phyloP scores from a whole-genome alignment of 2,113 vertebrate species.

The Gobiocypris rarus region DNA sequence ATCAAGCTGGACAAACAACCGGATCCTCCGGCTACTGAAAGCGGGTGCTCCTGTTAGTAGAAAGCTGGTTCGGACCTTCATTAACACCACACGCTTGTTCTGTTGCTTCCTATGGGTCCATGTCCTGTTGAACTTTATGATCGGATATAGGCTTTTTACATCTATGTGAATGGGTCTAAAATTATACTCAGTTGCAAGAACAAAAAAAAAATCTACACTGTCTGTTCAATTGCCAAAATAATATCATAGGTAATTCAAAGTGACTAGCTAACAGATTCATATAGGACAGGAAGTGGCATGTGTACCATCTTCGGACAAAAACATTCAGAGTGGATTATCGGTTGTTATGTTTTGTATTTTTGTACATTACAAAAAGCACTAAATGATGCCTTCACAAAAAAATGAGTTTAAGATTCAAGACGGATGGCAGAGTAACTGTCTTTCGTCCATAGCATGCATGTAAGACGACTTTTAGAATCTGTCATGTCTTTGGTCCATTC shows the following conservation, averaged over 20 bases:
- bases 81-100: constrained; percentile 74
- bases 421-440: constrained; percentile 13
- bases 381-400: constrained; percentile 49
- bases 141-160: constrained; percentile 63
- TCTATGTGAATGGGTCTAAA: constrained; percentile 52
- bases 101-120: constrained; percentile 82
- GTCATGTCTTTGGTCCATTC: constrained; percentile 41
- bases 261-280: constrained; percentile 57
- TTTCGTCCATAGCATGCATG: constrained; percentile 51
- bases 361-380: constrained; percentile 73
- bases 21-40: constrained; percentile 78
- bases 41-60: constrained; percentile 81
- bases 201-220: constrained; percentile 76
- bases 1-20: constrained; percentile 83
- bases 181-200: constrained; percentile 75
- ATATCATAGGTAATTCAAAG: constrained; percentile 68
- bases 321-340: constrained; percentile 68
- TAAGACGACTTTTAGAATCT: constrained; percentile 36
- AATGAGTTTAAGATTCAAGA: constrained; percentile 7
- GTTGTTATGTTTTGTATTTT: constrained; percentile 76
- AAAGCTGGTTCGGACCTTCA: constrained; percentile 63
- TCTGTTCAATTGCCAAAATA: constrained; percentile 78
- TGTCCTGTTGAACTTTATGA: constrained; percentile 72
- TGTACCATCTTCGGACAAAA: constrained; percentile 71
- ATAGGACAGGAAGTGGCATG: constrained; percentile 60